These are phyloP conservation scores for Cosmia pyralina DNA, from an alignment of 2,888 invertebrate species.

Conservation along the genomic window DNA sequence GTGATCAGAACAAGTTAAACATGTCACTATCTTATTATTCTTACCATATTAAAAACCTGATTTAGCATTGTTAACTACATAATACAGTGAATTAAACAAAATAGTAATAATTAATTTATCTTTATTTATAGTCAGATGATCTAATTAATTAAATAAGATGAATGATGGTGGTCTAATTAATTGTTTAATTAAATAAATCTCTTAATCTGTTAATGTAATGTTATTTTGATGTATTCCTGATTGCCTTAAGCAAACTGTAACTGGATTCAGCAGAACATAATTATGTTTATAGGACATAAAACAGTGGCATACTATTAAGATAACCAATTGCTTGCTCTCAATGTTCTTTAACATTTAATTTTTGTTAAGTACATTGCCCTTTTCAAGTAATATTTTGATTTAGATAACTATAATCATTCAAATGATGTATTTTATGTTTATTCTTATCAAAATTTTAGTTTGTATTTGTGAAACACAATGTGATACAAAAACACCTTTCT, in stretches of 20 bases:
- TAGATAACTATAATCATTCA: slow-evolving; percentile 26
- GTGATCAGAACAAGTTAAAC: not conserved
- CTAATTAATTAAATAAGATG: no score
- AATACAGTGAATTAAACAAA: not conserved
- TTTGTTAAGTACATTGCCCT: slow-evolving; percentile 28
- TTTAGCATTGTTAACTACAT: slow-evolving; percentile 2
- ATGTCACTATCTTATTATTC: not conserved
- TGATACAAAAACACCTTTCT: slow-evolving; percentile 24
- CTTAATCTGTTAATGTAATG: not conserved
- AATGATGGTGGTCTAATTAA: no score
- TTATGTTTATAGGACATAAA: not conserved
- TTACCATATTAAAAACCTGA: not conserved
- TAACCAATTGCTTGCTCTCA: slow-evolving; percentile 5
- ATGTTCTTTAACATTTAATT: not conserved
- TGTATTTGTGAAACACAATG: slow-evolving; percentile 25
- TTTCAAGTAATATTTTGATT: slow-evolving; percentile 36
- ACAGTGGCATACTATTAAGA: not conserved
- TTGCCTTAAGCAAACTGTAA: not conserved
- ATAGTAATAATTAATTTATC: not conserved
- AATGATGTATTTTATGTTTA: slow-evolving; percentile 28
- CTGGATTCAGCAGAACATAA: slow-evolving; percentile 3
- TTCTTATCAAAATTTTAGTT: slow-evolving; percentile 43
- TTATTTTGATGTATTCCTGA: not conserved
- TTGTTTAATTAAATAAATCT: not conserved
- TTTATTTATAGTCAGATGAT: not conserved